Evolutionary conservation across 2,797 vertebrate species (phyloP).

Genomic region (Dallia pectoralis): DNA sequence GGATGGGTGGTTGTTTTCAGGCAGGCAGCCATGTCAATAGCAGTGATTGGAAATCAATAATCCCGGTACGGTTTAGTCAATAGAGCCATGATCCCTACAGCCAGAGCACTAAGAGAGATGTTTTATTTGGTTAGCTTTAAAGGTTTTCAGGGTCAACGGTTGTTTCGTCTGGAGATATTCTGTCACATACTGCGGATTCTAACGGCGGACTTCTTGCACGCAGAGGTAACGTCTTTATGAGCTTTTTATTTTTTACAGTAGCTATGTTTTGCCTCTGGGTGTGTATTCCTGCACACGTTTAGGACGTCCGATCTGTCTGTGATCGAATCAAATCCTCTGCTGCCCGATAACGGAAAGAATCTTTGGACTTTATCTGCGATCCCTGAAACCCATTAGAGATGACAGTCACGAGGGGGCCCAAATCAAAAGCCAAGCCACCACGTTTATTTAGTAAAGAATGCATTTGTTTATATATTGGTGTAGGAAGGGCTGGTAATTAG

Average conservation of each 20-base stretch:
- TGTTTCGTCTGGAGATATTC: too few relatives aligned
- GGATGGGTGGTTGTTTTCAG: constrained; percentile 39
- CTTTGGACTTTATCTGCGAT: too few relatives aligned
- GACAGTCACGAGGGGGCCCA: neutral
- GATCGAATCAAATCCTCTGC: too few relatives aligned
- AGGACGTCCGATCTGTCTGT: too few relatives aligned
- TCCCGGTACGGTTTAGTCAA: constrained; percentile 50
- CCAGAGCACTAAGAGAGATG: constrained; percentile 25
- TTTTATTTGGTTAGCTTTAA: constrained; percentile 40
- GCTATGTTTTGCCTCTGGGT: too few relatives aligned
- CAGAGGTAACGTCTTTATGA: too few relatives aligned
- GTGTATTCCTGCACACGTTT: too few relatives aligned
- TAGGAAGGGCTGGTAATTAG: constrained; percentile 24
- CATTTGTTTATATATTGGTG: constrained; percentile 29
- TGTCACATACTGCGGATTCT: too few relatives aligned
- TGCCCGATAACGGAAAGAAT: too few relatives aligned
- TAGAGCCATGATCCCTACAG: constrained; percentile 53
- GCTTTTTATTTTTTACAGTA: too few relatives aligned
- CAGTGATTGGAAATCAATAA: constrained; percentile 49
- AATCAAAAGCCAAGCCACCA: neutral
- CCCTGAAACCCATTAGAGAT: neutral
- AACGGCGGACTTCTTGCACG: too few relatives aligned
- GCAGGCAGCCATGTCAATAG: constrained; percentile 40
- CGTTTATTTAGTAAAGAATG: neutral
- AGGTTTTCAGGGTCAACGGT: constrained; percentile 25